Conservation (phyloP, 2,113 vertebrate species). For the Xenopus tropicalis region UCB_Xtro_10.0 CM004443.2:193847001-193847500, state of each 20-base stretch:
- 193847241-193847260: background rate
- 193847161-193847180: too few relatives aligned
- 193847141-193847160: too few relatives aligned
- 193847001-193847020: too few relatives aligned
- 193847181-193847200: too few relatives aligned
- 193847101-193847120: too few relatives aligned
- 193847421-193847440: background rate
- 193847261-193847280: conserved; percentile 18
- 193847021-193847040: too few relatives aligned
- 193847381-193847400: conserved; percentile 15
- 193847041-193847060: too few relatives aligned
- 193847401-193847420: conserved; percentile 33
- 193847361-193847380: conserved; percentile 19
- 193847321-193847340: conserved; percentile 19
- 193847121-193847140: too few relatives aligned
- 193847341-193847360: conserved; percentile 8
- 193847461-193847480: conserved; percentile 3
- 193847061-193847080: too few relatives aligned
- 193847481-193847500: conserved; percentile 6
- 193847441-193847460: conserved; percentile 7
- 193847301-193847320: conserved; percentile 16
- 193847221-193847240: background rate
- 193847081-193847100: too few relatives aligned
- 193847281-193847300: conserved; percentile 34
- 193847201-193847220: too few relatives aligned